phyloP scores from a whole-genome alignment of 37 sponge, comb jelly and placozoan genomes.

The Corticium candelabrum region DNA sequence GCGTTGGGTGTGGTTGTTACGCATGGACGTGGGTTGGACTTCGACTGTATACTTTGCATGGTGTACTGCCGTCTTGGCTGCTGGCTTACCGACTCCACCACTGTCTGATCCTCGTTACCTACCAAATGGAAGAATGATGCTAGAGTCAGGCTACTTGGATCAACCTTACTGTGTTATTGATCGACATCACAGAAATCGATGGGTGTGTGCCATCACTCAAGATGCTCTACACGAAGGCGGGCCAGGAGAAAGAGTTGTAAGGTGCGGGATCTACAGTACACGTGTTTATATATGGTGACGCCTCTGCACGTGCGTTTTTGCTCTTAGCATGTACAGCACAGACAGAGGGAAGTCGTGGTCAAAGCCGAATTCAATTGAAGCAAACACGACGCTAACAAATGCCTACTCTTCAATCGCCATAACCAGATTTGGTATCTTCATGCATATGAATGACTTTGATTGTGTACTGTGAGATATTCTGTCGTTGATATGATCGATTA shows the following conservation, averaged over 20 bases:
- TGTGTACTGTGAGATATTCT: background rate
- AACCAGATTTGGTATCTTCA: background rate
- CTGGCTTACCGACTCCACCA: slow-evolving; percentile 9
- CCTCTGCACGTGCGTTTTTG: background rate
- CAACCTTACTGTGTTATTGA: slow-evolving; percentile 10
- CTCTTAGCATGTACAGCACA: background rate
- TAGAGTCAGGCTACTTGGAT: background rate
- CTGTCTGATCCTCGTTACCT: background rate
- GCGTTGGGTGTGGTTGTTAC: no score
- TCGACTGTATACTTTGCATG: no score
- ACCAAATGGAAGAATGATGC: background rate
- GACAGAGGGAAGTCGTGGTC: slow-evolving; percentile 9
- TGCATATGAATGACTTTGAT: background rate
- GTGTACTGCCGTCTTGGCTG: no score
- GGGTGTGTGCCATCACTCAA: slow-evolving; percentile 2
- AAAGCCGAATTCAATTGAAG: background rate
- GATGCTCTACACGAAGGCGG: background rate
- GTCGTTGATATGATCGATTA: background rate
- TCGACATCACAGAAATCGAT: background rate
- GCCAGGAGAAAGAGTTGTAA: background rate
- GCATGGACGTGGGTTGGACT: no score
- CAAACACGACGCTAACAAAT: slow-evolving; percentile 1
- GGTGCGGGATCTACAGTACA: background rate
- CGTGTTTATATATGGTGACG: background rate
- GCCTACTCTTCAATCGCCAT: background rate